These are phyloP conservation scores for Eupithecia tripunctaria DNA, from an alignment of 2,888 invertebrate species.

Conservation along the genomic window DNA sequence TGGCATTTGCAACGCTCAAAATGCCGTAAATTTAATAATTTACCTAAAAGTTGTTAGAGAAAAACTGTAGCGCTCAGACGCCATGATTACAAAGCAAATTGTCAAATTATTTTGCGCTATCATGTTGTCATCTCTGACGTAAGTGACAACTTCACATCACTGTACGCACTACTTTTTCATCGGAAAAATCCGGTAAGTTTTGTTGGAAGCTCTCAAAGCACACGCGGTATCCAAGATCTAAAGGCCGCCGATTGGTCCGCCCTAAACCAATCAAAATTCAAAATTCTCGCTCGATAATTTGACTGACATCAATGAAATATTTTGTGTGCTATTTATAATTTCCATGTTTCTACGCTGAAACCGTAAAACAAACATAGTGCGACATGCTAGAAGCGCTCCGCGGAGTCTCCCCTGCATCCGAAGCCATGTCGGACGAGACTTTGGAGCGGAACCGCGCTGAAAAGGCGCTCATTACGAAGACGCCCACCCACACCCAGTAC, in stretches of 20 bases:
- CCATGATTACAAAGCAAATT: constrained; percentile 90
- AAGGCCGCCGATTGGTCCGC: constrained; percentile 10
- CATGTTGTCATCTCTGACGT: constrained; percentile 54
- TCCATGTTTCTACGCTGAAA: constrained; percentile 51
- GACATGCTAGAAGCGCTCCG: constrained; percentile 66
- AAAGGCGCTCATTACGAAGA: constrained; percentile 73
- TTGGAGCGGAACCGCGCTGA: constrained; percentile 72
- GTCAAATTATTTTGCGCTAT: constrained; percentile 57
- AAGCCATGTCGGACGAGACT: constrained; percentile 74
- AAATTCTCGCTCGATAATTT: constrained; percentile 75
- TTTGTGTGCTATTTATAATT: constrained; percentile 68
- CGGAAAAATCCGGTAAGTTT: constrained; percentile 14
- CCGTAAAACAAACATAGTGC: constrained; percentile 44
- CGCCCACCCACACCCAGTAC: constrained; percentile 64
- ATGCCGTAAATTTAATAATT: constrained; percentile 57
- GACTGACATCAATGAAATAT: constrained; percentile 58
- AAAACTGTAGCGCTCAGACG: constrained; percentile 98
- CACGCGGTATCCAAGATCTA: constrained; percentile 8
- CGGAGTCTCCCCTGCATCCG: constrained; percentile 73
- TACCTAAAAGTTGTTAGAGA: constrained; percentile 92
- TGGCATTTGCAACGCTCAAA: constrained; percentile 18
- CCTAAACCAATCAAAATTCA: constrained; percentile 57
- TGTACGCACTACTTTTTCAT: constrained; percentile 3
- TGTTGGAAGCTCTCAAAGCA: constrained; percentile 21
- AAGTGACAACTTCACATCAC: constrained; percentile 36